phyloP scores from a whole-genome alignment of 92 coral and sea anemone species.

The Bergia sp. region DNA sequence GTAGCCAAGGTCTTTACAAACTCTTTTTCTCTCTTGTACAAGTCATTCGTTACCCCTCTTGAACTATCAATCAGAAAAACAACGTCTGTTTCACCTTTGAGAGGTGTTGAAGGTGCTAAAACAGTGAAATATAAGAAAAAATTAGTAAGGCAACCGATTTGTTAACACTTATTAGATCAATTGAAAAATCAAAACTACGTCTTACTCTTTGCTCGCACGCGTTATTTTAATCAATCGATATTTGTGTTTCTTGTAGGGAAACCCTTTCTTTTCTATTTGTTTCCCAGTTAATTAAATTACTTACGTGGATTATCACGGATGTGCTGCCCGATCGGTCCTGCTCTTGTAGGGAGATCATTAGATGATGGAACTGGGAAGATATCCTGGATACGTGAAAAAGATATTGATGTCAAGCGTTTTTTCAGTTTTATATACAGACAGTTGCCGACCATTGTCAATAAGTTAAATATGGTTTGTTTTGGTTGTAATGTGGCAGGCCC shows the following conservation, averaged over 20 bases:
- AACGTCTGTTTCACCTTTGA: constrained; percentile 63
- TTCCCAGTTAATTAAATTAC: neutral
- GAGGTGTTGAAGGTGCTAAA: constrained; percentile 62
- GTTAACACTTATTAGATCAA: neutral
- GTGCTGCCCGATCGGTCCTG: constrained; percentile 11
- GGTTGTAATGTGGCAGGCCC: too few species aligned
- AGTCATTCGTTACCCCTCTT: constrained; percentile 32
- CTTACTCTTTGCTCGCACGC: too few species aligned
- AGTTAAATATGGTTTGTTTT: too few species aligned
- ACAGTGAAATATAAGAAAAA: neutral
- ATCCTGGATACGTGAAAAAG: constrained; percentile 11
- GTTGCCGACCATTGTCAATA: neutral
- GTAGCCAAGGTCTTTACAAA: constrained; percentile 66
- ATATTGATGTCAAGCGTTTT: neutral
- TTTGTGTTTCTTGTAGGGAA: neutral
- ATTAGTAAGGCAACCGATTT: neutral
- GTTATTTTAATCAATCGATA: neutral
- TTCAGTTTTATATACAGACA: neutral
- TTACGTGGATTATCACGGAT: constrained; percentile 53
- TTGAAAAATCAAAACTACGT: too few species aligned
- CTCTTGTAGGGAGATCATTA: neutral
- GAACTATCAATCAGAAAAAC: constrained; percentile 73
- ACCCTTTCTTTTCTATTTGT: neutral
- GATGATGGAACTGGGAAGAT: constrained; percentile 41
- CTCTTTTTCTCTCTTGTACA: constrained; percentile 55